Evolutionary conservation across 2,797 vertebrate genomes (phyloP).

Genomic region (Lepilemur septentrionalis): DNA sequence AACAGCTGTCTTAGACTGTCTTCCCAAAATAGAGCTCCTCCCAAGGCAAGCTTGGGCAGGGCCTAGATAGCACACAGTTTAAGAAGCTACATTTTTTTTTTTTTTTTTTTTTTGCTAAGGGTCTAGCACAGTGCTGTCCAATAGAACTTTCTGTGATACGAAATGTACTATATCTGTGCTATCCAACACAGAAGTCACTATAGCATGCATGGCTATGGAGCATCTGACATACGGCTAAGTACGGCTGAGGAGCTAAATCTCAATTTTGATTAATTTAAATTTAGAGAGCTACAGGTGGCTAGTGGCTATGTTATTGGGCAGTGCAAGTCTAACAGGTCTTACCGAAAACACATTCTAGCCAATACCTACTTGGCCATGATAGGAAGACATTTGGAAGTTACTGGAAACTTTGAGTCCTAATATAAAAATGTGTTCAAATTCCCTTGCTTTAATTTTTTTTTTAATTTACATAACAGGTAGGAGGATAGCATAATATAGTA

Average conservation of each 20-base stretch:
- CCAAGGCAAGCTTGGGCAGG: background rate
- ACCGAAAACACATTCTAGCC: background rate
- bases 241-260: background rate
- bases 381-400: background rate
- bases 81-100: background rate
- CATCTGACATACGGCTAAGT: background rate
- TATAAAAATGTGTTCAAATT: background rate
- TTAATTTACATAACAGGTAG: background rate
- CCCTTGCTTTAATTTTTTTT: background rate
- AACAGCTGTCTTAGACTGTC: background rate
- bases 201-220: fast-evolving
- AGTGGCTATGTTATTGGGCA: background rate
- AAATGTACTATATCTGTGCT: fast-evolving
- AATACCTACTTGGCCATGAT: fast-evolving
- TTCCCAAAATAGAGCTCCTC: background rate
- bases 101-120: background rate
- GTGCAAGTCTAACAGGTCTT: background rate
- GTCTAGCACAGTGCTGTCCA: no score
- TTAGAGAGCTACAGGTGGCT: background rate
- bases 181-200: fast-evolving
- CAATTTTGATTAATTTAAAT: background rate
- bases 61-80: background rate
- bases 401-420: background rate
- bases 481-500: background rate
- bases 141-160: fast-evolving